Evolutionary conservation across 2,888 invertebrate genomes (phyloP).

Genomic region (Fragum fragum): DNA sequence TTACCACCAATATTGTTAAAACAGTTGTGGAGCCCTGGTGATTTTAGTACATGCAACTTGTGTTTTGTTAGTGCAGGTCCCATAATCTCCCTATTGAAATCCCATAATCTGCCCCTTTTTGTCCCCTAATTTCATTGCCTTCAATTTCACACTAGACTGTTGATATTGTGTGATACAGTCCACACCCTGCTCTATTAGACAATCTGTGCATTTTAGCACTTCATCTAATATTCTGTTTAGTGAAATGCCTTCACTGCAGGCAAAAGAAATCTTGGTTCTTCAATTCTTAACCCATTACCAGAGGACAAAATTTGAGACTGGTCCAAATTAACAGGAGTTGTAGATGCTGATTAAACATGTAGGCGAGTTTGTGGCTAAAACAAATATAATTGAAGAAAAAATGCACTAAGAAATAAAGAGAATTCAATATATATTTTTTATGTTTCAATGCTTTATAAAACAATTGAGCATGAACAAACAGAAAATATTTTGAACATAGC

Average conservation of each 20-base stretch:
- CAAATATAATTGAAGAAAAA: no score
- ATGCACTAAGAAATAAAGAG: no score
- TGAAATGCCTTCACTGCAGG: background rate
- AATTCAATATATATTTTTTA: no score
- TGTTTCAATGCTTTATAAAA: no score
- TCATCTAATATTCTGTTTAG: constrained; percentile 43
- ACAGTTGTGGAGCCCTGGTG: background rate
- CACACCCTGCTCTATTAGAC: constrained; percentile 39
- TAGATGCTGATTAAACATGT: no score
- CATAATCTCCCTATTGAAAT: background rate
- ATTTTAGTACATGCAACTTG: background rate
- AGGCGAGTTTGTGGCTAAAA: no score
- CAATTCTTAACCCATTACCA: no score
- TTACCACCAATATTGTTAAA: background rate
- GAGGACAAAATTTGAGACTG: no score
- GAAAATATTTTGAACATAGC: no score
- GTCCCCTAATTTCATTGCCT: constrained; percentile 15
- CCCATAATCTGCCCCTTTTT: constrained; percentile 33
- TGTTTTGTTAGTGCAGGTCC: background rate
- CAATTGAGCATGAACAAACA: no score
- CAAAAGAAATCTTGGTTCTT: no score
- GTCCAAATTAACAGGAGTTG: no score
- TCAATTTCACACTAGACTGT: constrained; percentile 33
- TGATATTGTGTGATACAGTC: constrained; percentile 44
- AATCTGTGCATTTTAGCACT: constrained; percentile 57